Evolutionary conservation across 2,113 vertebrate species (phyloP).

Genomic region (Hiodon tergisus): DNA sequence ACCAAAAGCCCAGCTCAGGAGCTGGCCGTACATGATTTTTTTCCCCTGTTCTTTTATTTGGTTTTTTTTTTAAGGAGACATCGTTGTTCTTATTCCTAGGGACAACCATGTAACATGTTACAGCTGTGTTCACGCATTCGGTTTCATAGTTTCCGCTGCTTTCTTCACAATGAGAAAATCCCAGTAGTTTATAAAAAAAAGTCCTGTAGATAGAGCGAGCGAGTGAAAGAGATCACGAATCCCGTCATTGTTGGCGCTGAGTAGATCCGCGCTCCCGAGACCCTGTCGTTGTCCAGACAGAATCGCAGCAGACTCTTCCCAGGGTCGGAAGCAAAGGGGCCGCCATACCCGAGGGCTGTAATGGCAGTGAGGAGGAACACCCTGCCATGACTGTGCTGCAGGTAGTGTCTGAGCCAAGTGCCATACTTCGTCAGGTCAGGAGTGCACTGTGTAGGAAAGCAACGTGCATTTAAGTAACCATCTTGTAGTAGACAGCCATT

Average conservation of each 20-base stretch:
- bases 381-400: conserved; percentile 66
- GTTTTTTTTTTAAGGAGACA: conserved; percentile 32
- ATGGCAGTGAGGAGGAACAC: conserved; percentile 40
- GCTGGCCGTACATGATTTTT: conserved; percentile 71
- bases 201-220: conserved; percentile 48
- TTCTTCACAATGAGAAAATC: conserved; percentile 71
- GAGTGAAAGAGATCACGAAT: not conserved
- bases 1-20: conserved; percentile 91
- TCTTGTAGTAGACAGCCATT: conserved; percentile 85
- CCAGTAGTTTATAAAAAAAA: conserved; percentile 68
- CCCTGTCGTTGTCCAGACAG: conserved; percentile 74
- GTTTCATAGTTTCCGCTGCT: conserved; percentile 75
- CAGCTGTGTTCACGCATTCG: conserved; percentile 59
- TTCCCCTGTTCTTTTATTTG: conserved; percentile 21
- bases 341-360: not conserved
- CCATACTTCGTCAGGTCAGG: conserved; percentile 79
- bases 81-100: conserved; percentile 33
- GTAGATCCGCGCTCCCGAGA: conserved; percentile 80
- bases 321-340: not conserved
- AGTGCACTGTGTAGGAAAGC: conserved; percentile 77
- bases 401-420: conserved; percentile 77
- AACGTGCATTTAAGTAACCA: conserved; percentile 76
- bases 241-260: conserved; percentile 75
- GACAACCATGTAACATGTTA: conserved; percentile 54
- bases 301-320: conserved; percentile 57